These are phyloP conservation scores for Orchesella flavescens DNA, from an alignment of 2,888 invertebrate genomes.

Conservation along the genomic window DNA sequence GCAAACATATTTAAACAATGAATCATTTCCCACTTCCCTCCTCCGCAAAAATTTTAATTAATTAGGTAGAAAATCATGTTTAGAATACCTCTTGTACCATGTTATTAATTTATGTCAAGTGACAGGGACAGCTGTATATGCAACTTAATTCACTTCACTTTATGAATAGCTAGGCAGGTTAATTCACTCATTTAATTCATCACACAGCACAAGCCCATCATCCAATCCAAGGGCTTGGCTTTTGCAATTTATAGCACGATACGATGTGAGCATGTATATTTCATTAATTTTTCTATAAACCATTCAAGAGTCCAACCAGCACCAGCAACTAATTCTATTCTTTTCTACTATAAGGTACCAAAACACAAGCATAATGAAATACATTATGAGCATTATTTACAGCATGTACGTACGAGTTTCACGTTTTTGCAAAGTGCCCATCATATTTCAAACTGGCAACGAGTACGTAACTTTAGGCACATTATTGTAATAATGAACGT, in stretches of 20 bases:
- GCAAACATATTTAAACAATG: too few species aligned
- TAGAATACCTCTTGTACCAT: too few species aligned
- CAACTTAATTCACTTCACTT: neutral
- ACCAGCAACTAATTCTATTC: too few species aligned
- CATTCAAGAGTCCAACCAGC: too few species aligned
- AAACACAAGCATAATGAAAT: neutral
- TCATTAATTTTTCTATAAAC: constrained; percentile 32
- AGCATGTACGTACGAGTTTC: neutral
- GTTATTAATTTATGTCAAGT: too few species aligned
- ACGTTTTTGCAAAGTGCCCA: constrained; percentile 11
- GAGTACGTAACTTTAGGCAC: constrained; percentile 22
- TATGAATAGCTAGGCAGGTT: neutral
- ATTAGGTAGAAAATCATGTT: too few species aligned
- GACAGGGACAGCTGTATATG: neutral
- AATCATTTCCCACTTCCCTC: too few species aligned
- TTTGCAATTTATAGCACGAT: constrained; percentile 42
- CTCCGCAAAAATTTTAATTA: too few species aligned
- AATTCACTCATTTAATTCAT: constrained; percentile 31
- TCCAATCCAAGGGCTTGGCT: constrained; percentile 33
- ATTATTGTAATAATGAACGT: neutral
- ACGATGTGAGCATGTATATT: constrained; percentile 4
- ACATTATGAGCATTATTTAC: neutral
- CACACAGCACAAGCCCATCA: constrained; percentile 7
- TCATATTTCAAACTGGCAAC: constrained; percentile 19
- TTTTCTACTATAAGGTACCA: constrained; percentile 5